Percentiles rank a stretch among this genome's conserved stretches.
Evolutionary conservation across 2,888 invertebrate species (phyloP).

Genomic region (Minunthozetes semirufus): DNA sequence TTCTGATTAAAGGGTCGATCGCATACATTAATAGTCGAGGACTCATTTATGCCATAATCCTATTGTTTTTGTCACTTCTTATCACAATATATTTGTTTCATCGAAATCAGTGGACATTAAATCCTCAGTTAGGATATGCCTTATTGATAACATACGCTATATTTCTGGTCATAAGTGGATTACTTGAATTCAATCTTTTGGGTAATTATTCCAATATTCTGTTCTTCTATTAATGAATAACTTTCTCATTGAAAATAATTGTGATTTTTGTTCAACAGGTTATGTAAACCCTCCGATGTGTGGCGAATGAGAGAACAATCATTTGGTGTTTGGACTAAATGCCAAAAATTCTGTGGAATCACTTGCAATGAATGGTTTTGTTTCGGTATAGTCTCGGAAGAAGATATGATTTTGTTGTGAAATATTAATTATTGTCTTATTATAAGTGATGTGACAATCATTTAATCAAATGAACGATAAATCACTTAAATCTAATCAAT

Average conservation of each 20-base stretch:
- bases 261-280: conserved; percentile 36
- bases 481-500: neutral
- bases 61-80: conserved; percentile 49
- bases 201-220: conserved; percentile 37
- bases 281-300: conserved; percentile 48
- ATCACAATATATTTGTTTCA: conserved; percentile 43
- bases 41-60: conserved; percentile 48
- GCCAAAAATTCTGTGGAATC: neutral
- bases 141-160: conserved; percentile 46
- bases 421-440: neutral
- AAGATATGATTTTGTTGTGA: neutral
- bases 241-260: too few species aligned
- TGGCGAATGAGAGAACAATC: conserved; percentile 37
- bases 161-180: conserved; percentile 47
- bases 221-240: neutral
- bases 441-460: neutral
- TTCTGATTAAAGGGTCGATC: conserved; percentile 15
- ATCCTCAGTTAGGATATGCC: conserved; percentile 34
- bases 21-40: conserved; percentile 48
- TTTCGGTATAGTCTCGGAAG: neutral
- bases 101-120: conserved; percentile 36
- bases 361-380: neutral
- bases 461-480: neutral
- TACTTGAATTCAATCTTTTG: conserved; percentile 49
- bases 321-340: neutral